Conservation (phyloP, 2,888 invertebrate species). For the Atrina japonica region DNA sequence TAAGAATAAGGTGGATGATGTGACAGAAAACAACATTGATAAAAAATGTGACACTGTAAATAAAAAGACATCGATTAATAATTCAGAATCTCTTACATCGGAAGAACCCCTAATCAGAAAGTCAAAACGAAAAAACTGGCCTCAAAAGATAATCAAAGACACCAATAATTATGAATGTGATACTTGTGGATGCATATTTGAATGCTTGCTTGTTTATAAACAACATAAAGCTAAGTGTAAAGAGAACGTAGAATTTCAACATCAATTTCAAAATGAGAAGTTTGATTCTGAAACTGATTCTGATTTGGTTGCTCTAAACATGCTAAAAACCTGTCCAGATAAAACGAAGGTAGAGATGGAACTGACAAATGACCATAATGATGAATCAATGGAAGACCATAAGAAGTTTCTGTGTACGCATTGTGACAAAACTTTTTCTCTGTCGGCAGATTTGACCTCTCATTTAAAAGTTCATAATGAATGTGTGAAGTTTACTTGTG, state of each 20-base stretch:
- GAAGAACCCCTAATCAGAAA: conserved; percentile 6
- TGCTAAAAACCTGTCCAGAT: background rate
- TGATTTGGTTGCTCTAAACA: background rate
- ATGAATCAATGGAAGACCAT: background rate
- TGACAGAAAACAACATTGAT: too few relatives aligned
- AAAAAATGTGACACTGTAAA: too few relatives aligned
- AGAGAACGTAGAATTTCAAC: too few relatives aligned
- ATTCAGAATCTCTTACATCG: too few relatives aligned
- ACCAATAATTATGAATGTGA: conserved; percentile 10
- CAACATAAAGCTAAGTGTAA: conserved; percentile 12
- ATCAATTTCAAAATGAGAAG: too few relatives aligned
- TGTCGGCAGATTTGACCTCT: background rate
- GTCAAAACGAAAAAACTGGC: conserved; percentile 20
- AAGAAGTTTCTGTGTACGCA: background rate
- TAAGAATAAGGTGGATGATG: too few relatives aligned
- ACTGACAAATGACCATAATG: background rate
- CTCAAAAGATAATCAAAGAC: conserved; percentile 6
- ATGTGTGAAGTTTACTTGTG: conserved; percentile 9
- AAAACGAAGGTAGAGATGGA: background rate
- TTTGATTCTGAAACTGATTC: background rate
- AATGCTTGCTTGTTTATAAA: background rate
- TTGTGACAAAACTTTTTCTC: conserved; percentile 6
- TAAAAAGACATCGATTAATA: too few relatives aligned
- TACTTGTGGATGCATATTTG: conserved; percentile 12
- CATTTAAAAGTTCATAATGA: background rate